Evolutionary conservation across 1,140 invertebrate genomes (phyloP).

Genomic region (Drosophila grimshawi): DNA sequence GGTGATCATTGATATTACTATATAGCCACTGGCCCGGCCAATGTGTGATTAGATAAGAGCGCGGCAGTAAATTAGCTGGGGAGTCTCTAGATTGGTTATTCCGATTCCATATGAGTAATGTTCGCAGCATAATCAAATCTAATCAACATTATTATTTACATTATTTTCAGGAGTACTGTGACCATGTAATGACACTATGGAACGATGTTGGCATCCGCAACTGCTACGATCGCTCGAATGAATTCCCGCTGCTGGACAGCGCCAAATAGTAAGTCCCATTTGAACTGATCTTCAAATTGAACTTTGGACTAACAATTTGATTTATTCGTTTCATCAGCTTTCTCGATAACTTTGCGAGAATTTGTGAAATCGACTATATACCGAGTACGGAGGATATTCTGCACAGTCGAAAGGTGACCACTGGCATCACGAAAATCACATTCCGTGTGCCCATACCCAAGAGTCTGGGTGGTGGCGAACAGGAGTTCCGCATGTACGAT

Average conservation of each 20-base stretch:
- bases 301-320: neutral
- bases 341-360: conserved; percentile 87
- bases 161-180: conserved; percentile 88
- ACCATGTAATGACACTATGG: conserved; percentile 88
- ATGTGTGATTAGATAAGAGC: conserved; percentile 62
- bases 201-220: conserved; percentile 88
- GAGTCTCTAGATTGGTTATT: neutral
- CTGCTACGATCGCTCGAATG: conserved; percentile 90
- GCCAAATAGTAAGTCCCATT: conserved; percentile 89
- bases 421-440: conserved; percentile 90
- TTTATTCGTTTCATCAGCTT: conserved; percentile 86
- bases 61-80: conserved; percentile 20
- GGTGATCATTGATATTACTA: conserved; percentile 20
- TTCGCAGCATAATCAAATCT: conserved; percentile 4
- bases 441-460: conserved; percentile 89
- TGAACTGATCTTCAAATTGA: neutral
- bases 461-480: conserved; percentile 88
- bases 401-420: conserved; percentile 89
- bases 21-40: conserved; percentile 27
- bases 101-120: conserved; percentile 23
- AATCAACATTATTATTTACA: conserved; percentile 7
- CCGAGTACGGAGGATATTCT: conserved; percentile 90
- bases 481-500: conserved; percentile 91
- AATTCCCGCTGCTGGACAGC: conserved; percentile 92
- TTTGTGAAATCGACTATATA: conserved; percentile 87